Percentiles rank a stretch among this genome's conserved stretches.
Conservation (phyloP, 2,888 invertebrate genomes). For the Amaurobius ferox region DNA sequence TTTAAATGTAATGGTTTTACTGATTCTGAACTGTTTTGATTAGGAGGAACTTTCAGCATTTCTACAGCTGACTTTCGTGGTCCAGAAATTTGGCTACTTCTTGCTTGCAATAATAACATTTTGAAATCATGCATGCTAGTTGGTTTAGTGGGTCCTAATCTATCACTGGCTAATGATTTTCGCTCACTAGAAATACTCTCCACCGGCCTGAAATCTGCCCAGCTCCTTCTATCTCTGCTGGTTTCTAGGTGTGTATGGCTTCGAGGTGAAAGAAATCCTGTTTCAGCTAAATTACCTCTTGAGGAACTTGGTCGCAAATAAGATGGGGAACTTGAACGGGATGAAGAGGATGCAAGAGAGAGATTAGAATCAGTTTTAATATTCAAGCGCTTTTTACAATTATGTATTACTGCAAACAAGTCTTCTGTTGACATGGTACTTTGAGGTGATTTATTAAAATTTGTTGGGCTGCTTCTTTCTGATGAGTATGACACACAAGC, state of each 20-base stretch:
- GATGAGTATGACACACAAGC: not conserved
- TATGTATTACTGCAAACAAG: slow-evolving; percentile 74
- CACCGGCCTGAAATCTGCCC: slow-evolving; percentile 59
- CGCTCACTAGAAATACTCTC: slow-evolving; percentile 50
- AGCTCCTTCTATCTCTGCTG: slow-evolving; percentile 67
- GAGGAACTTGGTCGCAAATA: slow-evolving; percentile 25
- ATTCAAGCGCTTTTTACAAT: slow-evolving; percentile 74
- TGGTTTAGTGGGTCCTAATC: slow-evolving; percentile 80
- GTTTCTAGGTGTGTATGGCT: slow-evolving; percentile 19
- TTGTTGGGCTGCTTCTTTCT: not conserved
- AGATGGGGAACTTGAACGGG: slow-evolving; percentile 69
- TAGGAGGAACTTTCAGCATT: slow-evolving; percentile 72
- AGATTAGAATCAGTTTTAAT: slow-evolving; percentile 74
- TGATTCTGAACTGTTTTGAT: slow-evolving; percentile 21
- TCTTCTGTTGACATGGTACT: slow-evolving; percentile 74
- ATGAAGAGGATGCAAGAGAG: slow-evolving; percentile 72
- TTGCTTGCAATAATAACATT: slow-evolving; percentile 79
- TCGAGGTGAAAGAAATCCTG: slow-evolving; percentile 64
- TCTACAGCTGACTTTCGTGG: slow-evolving; percentile 75
- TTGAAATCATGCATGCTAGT: slow-evolving; percentile 91
- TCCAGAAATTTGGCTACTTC: slow-evolving; percentile 69
- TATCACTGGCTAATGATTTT: slow-evolving; percentile 74
- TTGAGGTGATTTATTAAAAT: slow-evolving; percentile 18
- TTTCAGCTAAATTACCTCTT: slow-evolving; percentile 59
- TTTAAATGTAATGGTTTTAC: slow-evolving; percentile 11